Conservation (phyloP, 1,140 invertebrate species). For the Hyles vespertilio region DNA sequence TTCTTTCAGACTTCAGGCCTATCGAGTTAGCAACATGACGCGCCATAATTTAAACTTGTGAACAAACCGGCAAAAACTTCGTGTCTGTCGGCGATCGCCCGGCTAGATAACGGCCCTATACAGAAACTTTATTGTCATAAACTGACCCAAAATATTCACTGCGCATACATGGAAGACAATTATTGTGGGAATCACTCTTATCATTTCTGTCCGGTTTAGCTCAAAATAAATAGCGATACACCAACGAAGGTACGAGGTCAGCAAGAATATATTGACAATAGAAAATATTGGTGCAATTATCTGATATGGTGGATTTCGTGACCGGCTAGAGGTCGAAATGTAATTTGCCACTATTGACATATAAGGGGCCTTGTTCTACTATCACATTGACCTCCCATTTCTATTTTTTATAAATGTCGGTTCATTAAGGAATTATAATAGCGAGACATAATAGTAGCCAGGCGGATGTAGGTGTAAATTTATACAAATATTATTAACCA, state of each 20-base stretch:
- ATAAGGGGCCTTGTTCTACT: conserved; percentile 52
- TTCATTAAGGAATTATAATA: too few relatives aligned
- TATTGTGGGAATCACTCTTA: conserved; percentile 34
- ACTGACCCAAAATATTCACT: conserved; percentile 45
- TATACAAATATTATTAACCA: too few relatives aligned
- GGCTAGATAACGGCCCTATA: conserved; percentile 46
- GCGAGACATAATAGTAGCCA: too few relatives aligned
- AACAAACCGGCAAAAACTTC: conserved; percentile 36
- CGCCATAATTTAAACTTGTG: conserved; percentile 38
- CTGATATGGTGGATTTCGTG: conserved; percentile 60
- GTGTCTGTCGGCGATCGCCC: conserved; percentile 36
- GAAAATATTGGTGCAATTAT: conserved; percentile 58
- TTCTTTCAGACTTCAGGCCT: conserved; percentile 42
- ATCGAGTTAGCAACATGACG: conserved; percentile 48
- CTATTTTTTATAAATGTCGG: too few relatives aligned
- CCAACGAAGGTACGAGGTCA: conserved; percentile 35
- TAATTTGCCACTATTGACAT: conserved; percentile 49
- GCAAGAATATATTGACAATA: conserved; percentile 46
- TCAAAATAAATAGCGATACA: not conserved
- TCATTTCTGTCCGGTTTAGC: conserved; percentile 8
- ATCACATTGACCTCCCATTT: conserved; percentile 29
- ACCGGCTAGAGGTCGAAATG: conserved; percentile 50
- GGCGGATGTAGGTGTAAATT: too few relatives aligned
- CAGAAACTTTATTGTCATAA: conserved; percentile 42
- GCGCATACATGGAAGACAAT: conserved; percentile 24